Conservation (phyloP, 1,140 invertebrate species). For the Hypsibius dujardini region DNA sequence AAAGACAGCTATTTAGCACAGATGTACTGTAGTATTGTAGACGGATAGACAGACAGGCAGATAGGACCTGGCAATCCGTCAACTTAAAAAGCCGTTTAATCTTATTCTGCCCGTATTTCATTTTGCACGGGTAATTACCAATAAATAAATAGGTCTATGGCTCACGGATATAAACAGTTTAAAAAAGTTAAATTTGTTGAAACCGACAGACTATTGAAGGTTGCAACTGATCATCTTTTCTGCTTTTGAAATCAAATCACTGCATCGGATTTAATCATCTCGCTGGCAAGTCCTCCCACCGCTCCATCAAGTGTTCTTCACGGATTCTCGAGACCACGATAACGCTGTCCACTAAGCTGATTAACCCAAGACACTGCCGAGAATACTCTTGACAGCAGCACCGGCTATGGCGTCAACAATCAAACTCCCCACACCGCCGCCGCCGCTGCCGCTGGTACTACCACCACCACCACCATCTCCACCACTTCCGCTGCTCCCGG, state of each 20-base stretch:
- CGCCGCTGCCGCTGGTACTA: too few relatives aligned
- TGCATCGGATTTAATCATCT: background rate
- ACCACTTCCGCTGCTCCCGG: too few relatives aligned
- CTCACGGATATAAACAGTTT: too few relatives aligned
- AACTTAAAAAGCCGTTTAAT: background rate
- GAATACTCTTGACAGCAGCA: too few relatives aligned
- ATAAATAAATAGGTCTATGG: background rate
- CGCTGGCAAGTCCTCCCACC: background rate
- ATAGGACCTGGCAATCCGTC: background rate
- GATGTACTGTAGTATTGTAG: too few relatives aligned
- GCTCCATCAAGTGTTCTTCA: background rate
- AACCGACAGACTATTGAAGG: background rate
- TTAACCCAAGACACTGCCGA: too few relatives aligned
- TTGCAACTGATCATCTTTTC: background rate
- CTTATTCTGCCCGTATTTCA: background rate
- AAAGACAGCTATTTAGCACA: too few relatives aligned
- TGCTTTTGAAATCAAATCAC: background rate
- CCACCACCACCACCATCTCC: too few relatives aligned
- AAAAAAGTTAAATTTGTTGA: background rate
- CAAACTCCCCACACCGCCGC: too few relatives aligned
- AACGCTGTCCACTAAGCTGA: too few relatives aligned
- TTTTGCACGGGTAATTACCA: background rate
- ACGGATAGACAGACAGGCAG: too few relatives aligned
- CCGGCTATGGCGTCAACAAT: too few relatives aligned
- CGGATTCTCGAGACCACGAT: background rate